Conservation (phyloP, 2,888 invertebrate species). For the Trilocha varians region DNA sequence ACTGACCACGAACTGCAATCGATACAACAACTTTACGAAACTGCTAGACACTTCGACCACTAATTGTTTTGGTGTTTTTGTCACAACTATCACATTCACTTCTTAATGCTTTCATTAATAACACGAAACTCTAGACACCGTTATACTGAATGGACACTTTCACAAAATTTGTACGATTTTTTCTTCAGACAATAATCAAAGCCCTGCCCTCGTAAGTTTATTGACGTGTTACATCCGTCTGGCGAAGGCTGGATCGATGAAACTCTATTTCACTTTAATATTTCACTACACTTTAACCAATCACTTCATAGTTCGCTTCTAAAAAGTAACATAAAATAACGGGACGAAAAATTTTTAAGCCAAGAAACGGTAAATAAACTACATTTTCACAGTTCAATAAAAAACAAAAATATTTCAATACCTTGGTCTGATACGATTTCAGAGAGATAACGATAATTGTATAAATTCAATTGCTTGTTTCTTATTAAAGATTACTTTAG, state of each 20-base stretch:
- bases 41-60: slow-evolving; percentile 7
- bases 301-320: slow-evolving; percentile 17
- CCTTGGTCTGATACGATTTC: slow-evolving; percentile 88
- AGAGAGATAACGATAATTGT: slow-evolving; percentile 59
- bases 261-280: slow-evolving; percentile 22
- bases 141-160: slow-evolving; percentile 40
- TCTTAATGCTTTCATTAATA: slow-evolving; percentile 7
- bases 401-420: slow-evolving; percentile 71
- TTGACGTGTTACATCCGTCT: slow-evolving; percentile 72
- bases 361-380: slow-evolving; percentile 65
- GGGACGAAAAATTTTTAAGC: slow-evolving; percentile 48
- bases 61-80: slow-evolving; percentile 4
- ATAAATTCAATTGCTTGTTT: slow-evolving; percentile 54
- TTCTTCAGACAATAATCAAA: slow-evolving; percentile 33
- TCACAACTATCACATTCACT: slow-evolving; percentile 9
- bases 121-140: slow-evolving; percentile 2
- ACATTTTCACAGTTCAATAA: slow-evolving; percentile 38
- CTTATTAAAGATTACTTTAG: slow-evolving; percentile 64
- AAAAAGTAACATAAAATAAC: slow-evolving; percentile 40
- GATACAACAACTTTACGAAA: slow-evolving; percentile 31
- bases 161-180: slow-evolving; percentile 46
- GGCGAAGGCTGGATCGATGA: slow-evolving; percentile 59
- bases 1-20: slow-evolving; percentile 68
- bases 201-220: slow-evolving; percentile 66
- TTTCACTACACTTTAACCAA: slow-evolving; percentile 19